phyloP scores from a whole-genome alignment of 2,797 vertebrate genomes.

The Spatula clypeata region DNA sequence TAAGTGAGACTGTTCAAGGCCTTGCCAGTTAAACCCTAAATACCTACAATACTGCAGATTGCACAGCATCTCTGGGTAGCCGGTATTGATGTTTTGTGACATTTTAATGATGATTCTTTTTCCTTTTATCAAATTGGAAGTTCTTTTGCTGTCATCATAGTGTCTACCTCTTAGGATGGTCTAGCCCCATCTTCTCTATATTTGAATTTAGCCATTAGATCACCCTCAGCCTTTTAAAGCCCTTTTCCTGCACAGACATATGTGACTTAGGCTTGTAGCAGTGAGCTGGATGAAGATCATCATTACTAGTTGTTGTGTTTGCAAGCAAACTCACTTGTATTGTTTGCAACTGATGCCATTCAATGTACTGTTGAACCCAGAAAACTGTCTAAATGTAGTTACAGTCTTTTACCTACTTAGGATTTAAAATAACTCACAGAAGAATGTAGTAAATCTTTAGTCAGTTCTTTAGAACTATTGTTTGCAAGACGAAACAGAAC shows the following conservation, averaged over 20 bases:
- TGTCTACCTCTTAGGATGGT: neutral
- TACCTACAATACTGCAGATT: neutral
- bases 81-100: no score
- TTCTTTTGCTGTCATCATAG: rapidly evolving
- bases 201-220: neutral
- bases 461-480: neutral
- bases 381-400: neutral
- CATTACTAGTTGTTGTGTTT: neutral
- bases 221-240: neutral
- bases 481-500: neutral
- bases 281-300: rapidly evolving
- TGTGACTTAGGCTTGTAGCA: no score
- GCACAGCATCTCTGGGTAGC: rapidly evolving
- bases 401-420: neutral
- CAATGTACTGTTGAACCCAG: neutral
- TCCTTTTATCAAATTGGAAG: neutral
- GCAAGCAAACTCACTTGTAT: neutral
- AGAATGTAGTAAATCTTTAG: neutral
- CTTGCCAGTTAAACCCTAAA: neutral
- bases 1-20: neutral
- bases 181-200: neutral
- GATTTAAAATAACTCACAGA: neutral
- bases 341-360: neutral
- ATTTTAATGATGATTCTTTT: neutral
- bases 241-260: rapidly evolving